Evolutionary conservation across 2,797 vertebrate genomes (phyloP).

Genomic region (Nannoperca australis): DNA sequence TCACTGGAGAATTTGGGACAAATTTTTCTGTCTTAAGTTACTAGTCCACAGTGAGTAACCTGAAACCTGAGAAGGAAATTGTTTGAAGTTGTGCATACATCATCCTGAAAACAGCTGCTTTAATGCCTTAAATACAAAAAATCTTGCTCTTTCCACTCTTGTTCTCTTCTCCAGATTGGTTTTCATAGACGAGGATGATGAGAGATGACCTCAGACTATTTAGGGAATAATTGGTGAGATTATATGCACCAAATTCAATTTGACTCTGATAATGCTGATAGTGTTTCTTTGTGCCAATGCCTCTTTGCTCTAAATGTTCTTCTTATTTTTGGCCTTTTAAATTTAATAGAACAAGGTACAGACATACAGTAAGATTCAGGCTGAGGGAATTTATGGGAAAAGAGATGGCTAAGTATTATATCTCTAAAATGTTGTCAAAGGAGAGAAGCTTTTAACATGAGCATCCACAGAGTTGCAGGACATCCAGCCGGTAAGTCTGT

Average conservation of each 20-base stretch:
- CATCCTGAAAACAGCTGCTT: conserved; percentile 28
- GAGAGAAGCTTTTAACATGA: conserved; percentile 18
- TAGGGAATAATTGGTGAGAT: conserved; percentile 33
- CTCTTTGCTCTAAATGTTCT: not conserved
- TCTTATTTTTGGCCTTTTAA: not conserved
- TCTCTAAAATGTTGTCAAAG: not conserved
- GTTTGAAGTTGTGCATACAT: not conserved
- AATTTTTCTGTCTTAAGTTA: not conserved
- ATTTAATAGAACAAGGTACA: not conserved
- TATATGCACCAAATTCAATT: conserved; percentile 40
- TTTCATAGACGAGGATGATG: conserved; percentile 20
- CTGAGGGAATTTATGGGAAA: not conserved
- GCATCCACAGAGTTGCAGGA: conserved; percentile 23
- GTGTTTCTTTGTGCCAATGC: not conserved
- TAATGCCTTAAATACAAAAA: conserved; percentile 3
- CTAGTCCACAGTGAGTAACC: not conserved
- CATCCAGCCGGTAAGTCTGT: conserved; percentile 18
- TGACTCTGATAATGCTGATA: not conserved
- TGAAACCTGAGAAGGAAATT: conserved; percentile 5
- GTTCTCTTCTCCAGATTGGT: conserved; percentile 11
- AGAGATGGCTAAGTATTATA: not conserved
- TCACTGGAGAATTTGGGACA: not conserved
- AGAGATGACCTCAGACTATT: conserved; percentile 28
- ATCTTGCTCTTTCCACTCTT: not conserved
- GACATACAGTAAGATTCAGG: not conserved